Evolutionary conservation across 2,113 vertebrate species (phyloP).

Genomic region (Haplotaxodon microlepis): DNA sequence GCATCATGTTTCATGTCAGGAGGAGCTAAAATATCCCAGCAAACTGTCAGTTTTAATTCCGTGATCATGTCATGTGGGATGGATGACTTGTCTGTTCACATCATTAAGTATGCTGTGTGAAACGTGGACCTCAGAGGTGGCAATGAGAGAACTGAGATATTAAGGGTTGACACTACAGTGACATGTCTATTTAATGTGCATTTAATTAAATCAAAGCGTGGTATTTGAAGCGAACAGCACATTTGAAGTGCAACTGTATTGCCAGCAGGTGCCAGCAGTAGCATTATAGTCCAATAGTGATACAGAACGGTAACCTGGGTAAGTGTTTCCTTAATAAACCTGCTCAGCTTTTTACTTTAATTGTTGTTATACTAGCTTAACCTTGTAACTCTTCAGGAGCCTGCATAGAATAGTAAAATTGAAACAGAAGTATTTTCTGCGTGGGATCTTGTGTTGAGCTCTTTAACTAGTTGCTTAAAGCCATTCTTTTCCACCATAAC

Average conservation of each 20-base stretch:
- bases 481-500: background rate
- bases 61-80: background rate
- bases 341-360: background rate
- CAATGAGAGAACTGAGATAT: background rate
- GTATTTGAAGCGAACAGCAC: background rate
- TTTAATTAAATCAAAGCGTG: background rate
- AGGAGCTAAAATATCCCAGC: background rate
- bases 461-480: background rate
- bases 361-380: background rate
- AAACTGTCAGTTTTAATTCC: background rate
- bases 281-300: background rate
- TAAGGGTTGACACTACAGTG: background rate
- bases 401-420: background rate
- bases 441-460: background rate
- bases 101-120: background rate
- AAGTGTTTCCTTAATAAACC: background rate
- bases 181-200: background rate
- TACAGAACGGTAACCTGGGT: background rate
- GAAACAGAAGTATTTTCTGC: background rate
- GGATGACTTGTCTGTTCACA: background rate
- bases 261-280: background rate
- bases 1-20: background rate
- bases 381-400: background rate
- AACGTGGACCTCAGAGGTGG: background rate
- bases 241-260: background rate